phyloP scores from a whole-genome alignment of 2,113 vertebrate species.

The Cynopterus brachyotis region DNA sequence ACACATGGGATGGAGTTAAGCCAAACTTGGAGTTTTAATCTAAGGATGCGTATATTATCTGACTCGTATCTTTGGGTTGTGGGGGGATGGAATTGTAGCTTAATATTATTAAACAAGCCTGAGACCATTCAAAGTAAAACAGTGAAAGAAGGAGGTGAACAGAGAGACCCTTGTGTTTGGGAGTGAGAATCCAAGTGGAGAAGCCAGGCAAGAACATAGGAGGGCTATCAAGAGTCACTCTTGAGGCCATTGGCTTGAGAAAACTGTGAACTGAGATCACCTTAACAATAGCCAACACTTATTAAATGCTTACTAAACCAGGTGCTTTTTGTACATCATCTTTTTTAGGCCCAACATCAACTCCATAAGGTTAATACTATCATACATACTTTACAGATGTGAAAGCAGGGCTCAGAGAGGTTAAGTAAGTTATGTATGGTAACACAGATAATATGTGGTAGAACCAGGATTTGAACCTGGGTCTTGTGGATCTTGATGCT shows the following conservation, averaged over 20 bases:
- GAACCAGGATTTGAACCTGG: neutral
- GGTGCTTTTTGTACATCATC: neutral
- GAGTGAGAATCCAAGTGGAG: neutral
- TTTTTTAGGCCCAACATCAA: neutral
- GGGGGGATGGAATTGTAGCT: neutral
- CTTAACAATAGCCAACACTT: neutral
- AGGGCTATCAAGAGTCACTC: neutral
- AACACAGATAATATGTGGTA: neutral
- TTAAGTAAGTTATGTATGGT: conserved; percentile 9
- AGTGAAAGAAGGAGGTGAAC: too few relatives aligned
- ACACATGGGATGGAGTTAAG: neutral
- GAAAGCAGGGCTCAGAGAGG: neutral
- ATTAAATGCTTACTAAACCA: neutral
- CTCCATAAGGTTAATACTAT: neutral
- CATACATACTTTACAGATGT: neutral
- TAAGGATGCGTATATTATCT: neutral
- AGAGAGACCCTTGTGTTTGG: neutral
- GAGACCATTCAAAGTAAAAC: neutral
- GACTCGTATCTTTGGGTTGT: neutral
- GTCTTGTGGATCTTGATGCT: neutral
- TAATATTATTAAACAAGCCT: neutral
- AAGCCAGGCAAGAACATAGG: neutral
- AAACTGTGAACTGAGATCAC: neutral
- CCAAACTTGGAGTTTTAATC: neutral
- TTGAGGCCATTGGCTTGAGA: neutral